A percentile compares a stretch with the other conserved stretches of the same genome.
Evolutionary conservation across 2,888 invertebrate genomes (phyloP).

Genomic region (Nomada ruficornis): DNA sequence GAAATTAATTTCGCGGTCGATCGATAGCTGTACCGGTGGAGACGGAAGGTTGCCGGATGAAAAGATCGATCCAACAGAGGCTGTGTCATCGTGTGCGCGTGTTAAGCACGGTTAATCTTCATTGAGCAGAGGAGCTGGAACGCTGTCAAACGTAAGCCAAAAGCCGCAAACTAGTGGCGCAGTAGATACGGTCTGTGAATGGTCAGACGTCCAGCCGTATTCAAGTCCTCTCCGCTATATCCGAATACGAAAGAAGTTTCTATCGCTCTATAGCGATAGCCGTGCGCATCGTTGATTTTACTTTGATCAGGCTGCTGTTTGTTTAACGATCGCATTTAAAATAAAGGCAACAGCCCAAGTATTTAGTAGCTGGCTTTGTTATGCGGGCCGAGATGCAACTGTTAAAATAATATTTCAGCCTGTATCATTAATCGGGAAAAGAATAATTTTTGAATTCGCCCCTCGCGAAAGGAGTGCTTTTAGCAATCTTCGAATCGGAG

Average conservation of each 20-base stretch:
- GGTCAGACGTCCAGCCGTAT: constrained; percentile 58
- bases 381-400: too few relatives aligned
- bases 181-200: constrained; percentile 64
- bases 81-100: neutral
- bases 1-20: neutral
- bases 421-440: too few relatives aligned
- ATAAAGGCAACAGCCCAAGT: too few relatives aligned
- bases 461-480: too few relatives aligned
- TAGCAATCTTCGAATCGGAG: too few relatives aligned
- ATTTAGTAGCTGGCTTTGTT: too few relatives aligned
- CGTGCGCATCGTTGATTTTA: neutral
- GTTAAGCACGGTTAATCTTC: constrained; percentile 62
- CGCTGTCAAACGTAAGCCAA: constrained; percentile 61
- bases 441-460: too few relatives aligned
- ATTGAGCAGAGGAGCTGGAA: constrained; percentile 57
- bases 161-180: constrained; percentile 43
- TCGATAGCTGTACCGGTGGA: too few relatives aligned
- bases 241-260: constrained; percentile 19
- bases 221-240: neutral
- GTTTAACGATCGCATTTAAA: too few relatives aligned
- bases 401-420: too few relatives aligned
- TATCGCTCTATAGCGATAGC: neutral
- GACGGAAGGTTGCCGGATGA: neutral
- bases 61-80: constrained; percentile 14
- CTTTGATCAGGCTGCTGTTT: too few relatives aligned